phyloP scores from a whole-genome alignment of 2,113 vertebrate species.

The Mobula birostris region DNA sequence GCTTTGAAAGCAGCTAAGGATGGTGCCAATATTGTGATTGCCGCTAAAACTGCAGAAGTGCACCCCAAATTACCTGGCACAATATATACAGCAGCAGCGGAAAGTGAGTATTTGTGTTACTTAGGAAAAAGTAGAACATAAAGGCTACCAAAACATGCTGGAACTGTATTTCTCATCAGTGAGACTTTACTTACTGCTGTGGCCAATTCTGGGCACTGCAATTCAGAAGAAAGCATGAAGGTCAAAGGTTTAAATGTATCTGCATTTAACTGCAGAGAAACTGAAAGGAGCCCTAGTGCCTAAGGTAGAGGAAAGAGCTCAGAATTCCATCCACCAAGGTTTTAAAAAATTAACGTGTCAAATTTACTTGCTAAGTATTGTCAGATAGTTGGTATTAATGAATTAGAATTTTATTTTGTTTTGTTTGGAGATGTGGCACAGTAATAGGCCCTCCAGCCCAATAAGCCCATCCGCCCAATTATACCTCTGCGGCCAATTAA shows the following conservation, averaged over 20 bases:
- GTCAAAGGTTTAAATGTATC: neutral
- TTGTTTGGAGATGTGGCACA: too few relatives aligned
- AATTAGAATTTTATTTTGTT: neutral
- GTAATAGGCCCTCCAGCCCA: too few relatives aligned
- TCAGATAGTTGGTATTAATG: neutral
- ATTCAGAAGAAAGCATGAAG: neutral
- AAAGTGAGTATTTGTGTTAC: conserved; percentile 61
- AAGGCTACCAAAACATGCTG: neutral
- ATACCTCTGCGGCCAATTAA: too few relatives aligned
- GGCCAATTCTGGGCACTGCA: neutral
- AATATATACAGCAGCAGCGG: conserved; percentile 83
- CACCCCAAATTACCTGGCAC: conserved; percentile 86
- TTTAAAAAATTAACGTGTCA: neutral
- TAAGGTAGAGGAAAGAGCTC: neutral
- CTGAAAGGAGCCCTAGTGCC: neutral
- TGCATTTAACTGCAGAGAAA: neutral
- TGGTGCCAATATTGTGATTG: conserved; percentile 87
- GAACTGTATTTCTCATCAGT: too few relatives aligned
- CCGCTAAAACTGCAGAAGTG: conserved; percentile 78
- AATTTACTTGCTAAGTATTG: neutral
- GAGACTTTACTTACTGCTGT: neutral
- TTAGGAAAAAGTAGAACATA: neutral
- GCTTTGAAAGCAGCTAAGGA: conserved; percentile 90
- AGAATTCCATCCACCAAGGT: neutral
- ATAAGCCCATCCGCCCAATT: too few relatives aligned